Conservation (phyloP, 2,888 invertebrate species). For the Phortica okadai region DNA sequence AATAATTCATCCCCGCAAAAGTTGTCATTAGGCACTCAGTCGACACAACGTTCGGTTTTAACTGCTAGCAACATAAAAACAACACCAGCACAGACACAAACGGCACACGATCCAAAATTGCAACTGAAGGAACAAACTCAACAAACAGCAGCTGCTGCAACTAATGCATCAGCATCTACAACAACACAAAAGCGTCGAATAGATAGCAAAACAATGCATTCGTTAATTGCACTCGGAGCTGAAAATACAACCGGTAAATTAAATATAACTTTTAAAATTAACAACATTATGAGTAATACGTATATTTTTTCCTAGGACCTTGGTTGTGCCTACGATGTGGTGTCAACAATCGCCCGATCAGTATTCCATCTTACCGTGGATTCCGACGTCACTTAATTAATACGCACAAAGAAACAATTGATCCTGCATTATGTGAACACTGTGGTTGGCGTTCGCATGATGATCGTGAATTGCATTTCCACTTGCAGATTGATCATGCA, state of each 20-base stretch:
- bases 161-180: slow-evolving; percentile 30
- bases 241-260: slow-evolving; percentile 79
- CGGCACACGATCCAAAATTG: slow-evolving; percentile 10
- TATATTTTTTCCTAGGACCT: slow-evolving; percentile 77
- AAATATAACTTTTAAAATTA: not conserved
- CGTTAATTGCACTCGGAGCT: slow-evolving; percentile 80
- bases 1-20: slow-evolving; percentile 51
- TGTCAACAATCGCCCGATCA: slow-evolving; percentile 81
- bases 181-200: slow-evolving; percentile 78
- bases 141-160: slow-evolving; percentile 36
- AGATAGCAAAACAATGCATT: slow-evolving; percentile 81
- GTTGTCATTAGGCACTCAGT: slow-evolving; percentile 37
- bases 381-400: slow-evolving; percentile 90
- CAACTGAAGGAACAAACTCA: slow-evolving; percentile 35
- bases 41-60: slow-evolving; percentile 39
- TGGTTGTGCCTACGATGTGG: slow-evolving; percentile 90
- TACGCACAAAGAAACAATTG: slow-evolving; percentile 86
- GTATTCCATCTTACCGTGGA: slow-evolving; percentile 86
- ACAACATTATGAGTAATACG: no score
- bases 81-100: slow-evolving; percentile 36
- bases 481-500: slow-evolving; percentile 88
- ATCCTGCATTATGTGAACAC: slow-evolving; percentile 87
- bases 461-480: slow-evolving; percentile 85
- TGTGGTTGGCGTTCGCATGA: slow-evolving; percentile 88
- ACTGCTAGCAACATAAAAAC: slow-evolving; percentile 15